These are phyloP conservation scores for Drosophila pseudoobscura DNA, from an alignment of 1,140 invertebrate genomes.

Conservation along the genomic window DNA sequence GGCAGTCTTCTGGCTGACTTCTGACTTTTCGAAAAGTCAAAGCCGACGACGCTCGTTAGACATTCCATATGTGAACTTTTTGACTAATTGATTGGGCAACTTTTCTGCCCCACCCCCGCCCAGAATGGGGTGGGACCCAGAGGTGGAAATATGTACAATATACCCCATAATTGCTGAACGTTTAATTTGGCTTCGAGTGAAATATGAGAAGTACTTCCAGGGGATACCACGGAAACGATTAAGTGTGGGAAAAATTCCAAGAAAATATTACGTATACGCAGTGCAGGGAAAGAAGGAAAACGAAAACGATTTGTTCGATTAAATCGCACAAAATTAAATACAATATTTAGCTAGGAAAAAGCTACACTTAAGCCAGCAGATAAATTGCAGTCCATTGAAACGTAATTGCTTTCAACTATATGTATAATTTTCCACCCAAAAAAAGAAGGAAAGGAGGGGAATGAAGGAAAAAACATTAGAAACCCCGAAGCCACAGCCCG, in stretches of 20 bases:
- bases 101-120: slow-evolving; percentile 1
- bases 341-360: too few relatives aligned
- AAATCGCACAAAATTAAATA: too few relatives aligned
- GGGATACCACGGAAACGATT: not conserved
- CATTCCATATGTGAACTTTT: slow-evolving; percentile 34
- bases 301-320: too few relatives aligned
- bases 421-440: too few relatives aligned
- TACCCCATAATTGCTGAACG: too few relatives aligned
- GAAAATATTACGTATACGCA: slow-evolving; percentile 31
- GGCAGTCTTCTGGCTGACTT: not conserved
- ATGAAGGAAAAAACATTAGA: too few relatives aligned
- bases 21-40: slow-evolving; percentile 42
- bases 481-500: not conserved
- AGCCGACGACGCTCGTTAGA: slow-evolving; percentile 36
- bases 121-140: too few relatives aligned
- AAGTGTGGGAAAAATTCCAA: not conserved
- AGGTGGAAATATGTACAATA: too few relatives aligned
- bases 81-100: slow-evolving; percentile 63
- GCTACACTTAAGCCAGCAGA: too few relatives aligned
- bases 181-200: slow-evolving; percentile 12
- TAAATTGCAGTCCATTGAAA: too few relatives aligned
- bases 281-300: not conserved
- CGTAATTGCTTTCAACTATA: too few relatives aligned
- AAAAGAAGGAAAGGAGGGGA: too few relatives aligned
- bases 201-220: not conserved